Conservation (phyloP, 2,888 invertebrate genomes). For the Mythimna vitellina region DNA sequence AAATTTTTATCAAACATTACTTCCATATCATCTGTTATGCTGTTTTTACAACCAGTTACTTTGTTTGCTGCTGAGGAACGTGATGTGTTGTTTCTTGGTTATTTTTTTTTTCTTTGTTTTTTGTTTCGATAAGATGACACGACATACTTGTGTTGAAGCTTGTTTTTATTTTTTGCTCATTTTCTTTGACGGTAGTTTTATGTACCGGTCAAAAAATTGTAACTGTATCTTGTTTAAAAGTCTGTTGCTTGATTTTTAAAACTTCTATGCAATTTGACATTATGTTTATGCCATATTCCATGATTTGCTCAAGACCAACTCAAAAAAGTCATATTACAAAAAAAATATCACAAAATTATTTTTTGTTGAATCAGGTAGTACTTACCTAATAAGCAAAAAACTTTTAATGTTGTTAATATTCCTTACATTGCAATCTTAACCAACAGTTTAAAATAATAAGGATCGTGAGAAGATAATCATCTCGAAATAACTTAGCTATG, state of each 20-base stretch:
- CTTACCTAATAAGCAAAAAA: background rate
- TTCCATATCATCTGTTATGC: conserved; percentile 20
- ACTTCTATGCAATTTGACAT: too few species aligned
- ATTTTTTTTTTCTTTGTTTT: conserved; percentile 9
- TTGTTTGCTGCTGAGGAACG: conserved; percentile 29
- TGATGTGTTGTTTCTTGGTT: conserved; percentile 15
- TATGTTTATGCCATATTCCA: background rate
- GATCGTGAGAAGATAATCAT: conserved; percentile 22
- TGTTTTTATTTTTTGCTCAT: background rate
- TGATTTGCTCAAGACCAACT: background rate
- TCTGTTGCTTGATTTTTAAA: background rate
- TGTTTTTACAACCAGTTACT: conserved; percentile 21
- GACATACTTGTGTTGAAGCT: background rate
- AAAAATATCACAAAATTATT: background rate
- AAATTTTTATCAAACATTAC: conserved; percentile 20
- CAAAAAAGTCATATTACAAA: background rate
- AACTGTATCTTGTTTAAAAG: background rate
- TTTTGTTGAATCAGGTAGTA: too few species aligned
- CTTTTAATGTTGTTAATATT: background rate
- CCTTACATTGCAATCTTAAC: background rate
- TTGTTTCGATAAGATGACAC: conserved; percentile 2
- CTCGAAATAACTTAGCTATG: background rate
- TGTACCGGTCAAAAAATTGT: background rate
- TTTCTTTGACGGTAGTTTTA: conserved; percentile 23
- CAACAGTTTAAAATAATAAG: conserved; percentile 3